These are phyloP conservation scores for Phyllopteryx taeniolatus DNA, from an alignment of 2,113 vertebrate species.

Conservation along the genomic window DNA sequence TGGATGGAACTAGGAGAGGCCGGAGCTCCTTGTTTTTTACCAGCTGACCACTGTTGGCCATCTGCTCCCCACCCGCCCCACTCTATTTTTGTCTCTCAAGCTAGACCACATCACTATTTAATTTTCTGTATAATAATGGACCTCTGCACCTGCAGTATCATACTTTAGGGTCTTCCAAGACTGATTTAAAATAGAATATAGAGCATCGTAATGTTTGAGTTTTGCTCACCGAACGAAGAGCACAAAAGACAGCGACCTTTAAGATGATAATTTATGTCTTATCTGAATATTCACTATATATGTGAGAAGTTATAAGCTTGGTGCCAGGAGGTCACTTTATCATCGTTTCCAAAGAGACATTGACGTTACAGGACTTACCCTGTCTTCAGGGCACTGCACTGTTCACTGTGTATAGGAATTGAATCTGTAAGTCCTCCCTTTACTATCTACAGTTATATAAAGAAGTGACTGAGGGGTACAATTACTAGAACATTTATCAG, in stretches of 20 bases:
- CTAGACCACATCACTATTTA: background rate
- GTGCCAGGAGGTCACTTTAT: background rate
- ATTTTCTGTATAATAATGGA: background rate
- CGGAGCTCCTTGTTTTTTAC: conserved; percentile 64
- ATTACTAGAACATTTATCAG: background rate
- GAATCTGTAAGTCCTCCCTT: background rate
- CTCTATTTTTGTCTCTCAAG: conserved; percentile 1
- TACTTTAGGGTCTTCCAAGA: background rate
- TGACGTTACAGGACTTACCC: background rate
- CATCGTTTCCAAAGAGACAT: background rate
- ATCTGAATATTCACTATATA: background rate
- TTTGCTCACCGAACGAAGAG: background rate
- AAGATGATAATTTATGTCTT: background rate
- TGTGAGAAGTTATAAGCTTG: background rate
- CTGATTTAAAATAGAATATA: background rate
- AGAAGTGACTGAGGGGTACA: background rate
- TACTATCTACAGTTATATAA: background rate
- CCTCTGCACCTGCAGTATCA: background rate
- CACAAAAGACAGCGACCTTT: conserved; percentile 5
- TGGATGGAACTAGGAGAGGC: conserved; percentile 38
- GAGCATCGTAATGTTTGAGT: background rate
- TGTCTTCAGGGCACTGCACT: background rate
- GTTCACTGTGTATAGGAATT: background rate
- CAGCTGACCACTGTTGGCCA: conserved; percentile 67
- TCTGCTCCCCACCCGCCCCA: conserved; percentile 52